A percentile compares a stretch with the other conserved stretches of the same genome.
Conservation (phyloP, 92 coral and sea anemone species). For the Parazoanthus darwini region DNA sequence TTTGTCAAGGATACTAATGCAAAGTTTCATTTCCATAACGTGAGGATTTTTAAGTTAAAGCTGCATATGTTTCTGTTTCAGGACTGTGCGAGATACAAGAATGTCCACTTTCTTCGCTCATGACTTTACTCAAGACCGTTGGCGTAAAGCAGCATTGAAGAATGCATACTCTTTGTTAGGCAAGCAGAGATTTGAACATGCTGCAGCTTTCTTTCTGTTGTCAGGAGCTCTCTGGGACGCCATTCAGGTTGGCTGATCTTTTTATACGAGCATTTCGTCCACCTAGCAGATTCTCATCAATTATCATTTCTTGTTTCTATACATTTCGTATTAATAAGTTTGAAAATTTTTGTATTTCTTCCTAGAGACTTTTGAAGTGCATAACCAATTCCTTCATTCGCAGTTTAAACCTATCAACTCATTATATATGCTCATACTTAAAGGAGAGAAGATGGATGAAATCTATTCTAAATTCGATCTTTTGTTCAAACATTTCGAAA, state of each 20-base stretch:
- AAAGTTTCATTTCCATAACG: neutral
- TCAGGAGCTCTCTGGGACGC: conserved; percentile 99
- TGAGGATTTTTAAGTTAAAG: too few species aligned
- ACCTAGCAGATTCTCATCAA: too few species aligned
- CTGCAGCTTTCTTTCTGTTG: conserved; percentile 95
- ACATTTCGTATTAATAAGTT: too few species aligned
- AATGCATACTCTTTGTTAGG: conserved; percentile 95
- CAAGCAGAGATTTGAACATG: conserved; percentile 97
- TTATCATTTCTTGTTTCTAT: too few species aligned
- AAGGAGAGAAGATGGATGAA: too few species aligned
- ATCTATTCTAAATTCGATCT: too few species aligned
- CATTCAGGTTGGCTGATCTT: conserved; percentile 68
- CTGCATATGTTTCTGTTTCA: conserved; percentile 11
- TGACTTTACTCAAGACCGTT: conserved; percentile 87
- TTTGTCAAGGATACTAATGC: neutral
- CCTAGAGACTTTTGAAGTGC: too few species aligned
- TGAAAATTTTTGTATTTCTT: too few species aligned
- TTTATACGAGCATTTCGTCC: neutral
- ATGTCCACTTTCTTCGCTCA: conserved; percentile 95
- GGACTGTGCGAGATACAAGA: conserved; percentile 88
- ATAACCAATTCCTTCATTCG: too few species aligned
- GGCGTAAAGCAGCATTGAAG: conserved; percentile 99
- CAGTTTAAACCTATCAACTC: too few species aligned
- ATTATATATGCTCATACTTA: too few species aligned
- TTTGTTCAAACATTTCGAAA: too few species aligned